A percentile compares a stretch with the other conserved stretches of the same genome.
Conservation (phyloP, 2,797 vertebrate genomes). For the Capromys pilorides region DNA sequence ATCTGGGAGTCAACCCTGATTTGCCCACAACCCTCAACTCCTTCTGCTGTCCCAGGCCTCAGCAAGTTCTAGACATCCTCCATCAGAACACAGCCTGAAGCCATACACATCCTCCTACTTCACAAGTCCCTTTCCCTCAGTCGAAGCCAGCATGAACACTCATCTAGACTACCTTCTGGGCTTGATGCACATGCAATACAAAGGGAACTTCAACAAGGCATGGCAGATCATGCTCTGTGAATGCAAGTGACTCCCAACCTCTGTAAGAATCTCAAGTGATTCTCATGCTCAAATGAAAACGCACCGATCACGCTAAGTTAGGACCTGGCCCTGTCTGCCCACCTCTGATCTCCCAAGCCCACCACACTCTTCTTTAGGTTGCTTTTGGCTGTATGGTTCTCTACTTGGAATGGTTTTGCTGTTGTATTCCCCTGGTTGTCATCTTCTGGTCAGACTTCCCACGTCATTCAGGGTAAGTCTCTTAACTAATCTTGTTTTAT, state of each 20-base stretch:
- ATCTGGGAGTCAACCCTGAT: background rate
- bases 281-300: background rate
- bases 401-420: background rate
- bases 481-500: background rate
- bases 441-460: background rate
- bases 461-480: background rate
- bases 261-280: background rate
- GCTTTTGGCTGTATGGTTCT: background rate
- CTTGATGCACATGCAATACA: background rate
- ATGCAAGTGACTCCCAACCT: background rate
- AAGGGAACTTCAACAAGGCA: background rate
- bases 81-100: background rate
- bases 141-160: background rate
- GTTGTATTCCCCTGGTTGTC: background rate
- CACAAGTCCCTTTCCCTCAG: too few species aligned
- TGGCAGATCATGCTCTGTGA: background rate
- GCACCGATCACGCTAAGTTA: background rate
- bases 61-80: background rate
- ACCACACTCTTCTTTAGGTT: rapidly evolving
- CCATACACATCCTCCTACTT: background rate
- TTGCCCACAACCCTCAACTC: rapidly evolving
- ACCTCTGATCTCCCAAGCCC: rapidly evolving
- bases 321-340: too few species aligned
- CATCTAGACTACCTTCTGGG: background rate
- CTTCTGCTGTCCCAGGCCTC: background rate